Evolutionary conservation across 2,888 invertebrate genomes (phyloP).

Genomic region (Folsomia manolachei): DNA sequence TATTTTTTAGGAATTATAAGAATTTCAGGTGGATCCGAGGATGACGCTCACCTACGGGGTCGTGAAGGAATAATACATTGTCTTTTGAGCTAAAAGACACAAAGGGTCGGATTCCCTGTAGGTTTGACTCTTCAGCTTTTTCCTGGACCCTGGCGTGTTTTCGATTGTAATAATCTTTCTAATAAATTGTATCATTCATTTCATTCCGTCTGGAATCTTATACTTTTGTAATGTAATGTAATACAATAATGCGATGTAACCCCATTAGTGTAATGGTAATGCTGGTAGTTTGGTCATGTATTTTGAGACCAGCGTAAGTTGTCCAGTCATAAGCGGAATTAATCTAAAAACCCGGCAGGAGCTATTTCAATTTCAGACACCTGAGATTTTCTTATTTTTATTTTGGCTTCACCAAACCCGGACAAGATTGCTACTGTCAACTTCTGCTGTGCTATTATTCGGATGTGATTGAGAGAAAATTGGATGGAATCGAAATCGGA

Average conservation of each 20-base stretch:
- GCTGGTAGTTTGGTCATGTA: too few species aligned
- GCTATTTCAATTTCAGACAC: background rate
- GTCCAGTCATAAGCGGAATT: constrained; percentile 2
- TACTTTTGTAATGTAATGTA: too few species aligned
- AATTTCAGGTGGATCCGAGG: background rate
- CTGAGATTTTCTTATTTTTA: background rate
- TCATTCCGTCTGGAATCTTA: background rate
- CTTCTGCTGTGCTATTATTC: constrained; percentile 5
- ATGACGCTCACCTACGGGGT: too few species aligned
- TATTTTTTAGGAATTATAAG: background rate
- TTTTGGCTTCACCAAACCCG: background rate
- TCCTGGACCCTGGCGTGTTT: constrained; percentile 3
- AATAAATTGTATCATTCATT: background rate
- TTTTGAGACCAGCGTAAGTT: background rate
- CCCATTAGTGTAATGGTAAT: background rate
- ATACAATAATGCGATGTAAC: background rate
- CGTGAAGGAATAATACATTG: background rate
- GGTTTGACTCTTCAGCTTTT: background rate
- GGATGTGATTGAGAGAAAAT: background rate
- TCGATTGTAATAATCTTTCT: too few species aligned
- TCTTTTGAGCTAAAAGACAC: background rate
- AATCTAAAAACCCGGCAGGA: constrained; percentile 8
- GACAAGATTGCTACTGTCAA: background rate
- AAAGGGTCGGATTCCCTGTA: background rate
- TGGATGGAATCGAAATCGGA: background rate